These are phyloP conservation scores for Fratercula arctica DNA, from an alignment of 2,797 vertebrate genomes.

Conservation along the genomic window DNA sequence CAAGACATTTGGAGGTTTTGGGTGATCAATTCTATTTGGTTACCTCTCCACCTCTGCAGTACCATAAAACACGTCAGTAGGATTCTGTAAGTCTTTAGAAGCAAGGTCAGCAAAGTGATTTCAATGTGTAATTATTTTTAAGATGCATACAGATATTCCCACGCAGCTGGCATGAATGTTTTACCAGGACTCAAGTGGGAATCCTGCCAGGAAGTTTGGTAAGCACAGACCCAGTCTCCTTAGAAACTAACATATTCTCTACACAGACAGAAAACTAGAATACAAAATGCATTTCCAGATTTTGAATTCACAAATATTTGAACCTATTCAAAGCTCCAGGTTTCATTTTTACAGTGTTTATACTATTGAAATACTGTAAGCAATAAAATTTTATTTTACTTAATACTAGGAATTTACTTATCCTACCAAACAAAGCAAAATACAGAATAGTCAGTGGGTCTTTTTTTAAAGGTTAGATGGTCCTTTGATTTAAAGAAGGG, in stretches of 20 bases:
- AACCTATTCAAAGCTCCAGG: neutral
- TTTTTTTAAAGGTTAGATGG: neutral
- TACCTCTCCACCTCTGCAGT: neutral
- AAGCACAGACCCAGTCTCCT: neutral
- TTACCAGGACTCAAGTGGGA: neutral
- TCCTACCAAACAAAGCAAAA: neutral
- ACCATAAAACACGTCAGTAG: neutral
- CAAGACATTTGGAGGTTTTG: neutral
- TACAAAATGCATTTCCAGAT: neutral
- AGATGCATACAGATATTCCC: constrained; percentile 6
- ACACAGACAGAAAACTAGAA: neutral
- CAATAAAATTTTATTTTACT: neutral
- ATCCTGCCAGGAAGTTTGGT: neutral
- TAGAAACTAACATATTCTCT: neutral
- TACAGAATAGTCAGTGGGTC: neutral
- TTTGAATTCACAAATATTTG: neutral
- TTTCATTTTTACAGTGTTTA: neutral
- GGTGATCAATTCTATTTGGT: neutral
- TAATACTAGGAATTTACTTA: neutral
- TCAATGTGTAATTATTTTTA: neutral
- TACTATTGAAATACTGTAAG: neutral
- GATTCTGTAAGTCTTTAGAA: neutral
- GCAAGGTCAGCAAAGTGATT: neutral
- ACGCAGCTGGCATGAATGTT: neutral
- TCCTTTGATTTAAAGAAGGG: neutral